These are phyloP conservation scores for Lissonota sp. DNA, from an alignment of 2,888 invertebrate species.

Conservation along the genomic window DNA sequence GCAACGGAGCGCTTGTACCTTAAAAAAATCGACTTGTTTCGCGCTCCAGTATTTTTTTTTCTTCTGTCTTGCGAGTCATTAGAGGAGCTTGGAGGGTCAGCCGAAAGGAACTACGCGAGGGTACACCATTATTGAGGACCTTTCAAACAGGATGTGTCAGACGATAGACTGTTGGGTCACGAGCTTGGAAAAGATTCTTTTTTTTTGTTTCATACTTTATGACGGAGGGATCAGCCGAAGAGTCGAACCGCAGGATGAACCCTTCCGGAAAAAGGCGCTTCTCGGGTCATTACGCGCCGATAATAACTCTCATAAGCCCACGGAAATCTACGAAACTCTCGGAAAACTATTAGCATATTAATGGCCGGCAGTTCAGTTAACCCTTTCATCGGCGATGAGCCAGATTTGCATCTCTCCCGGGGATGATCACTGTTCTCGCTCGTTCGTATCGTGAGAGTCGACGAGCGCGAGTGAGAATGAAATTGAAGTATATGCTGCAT, in stretches of 20 bases:
- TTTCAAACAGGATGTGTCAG: conserved; percentile 42
- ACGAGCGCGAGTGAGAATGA: conserved; percentile 54
- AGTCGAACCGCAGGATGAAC: conserved; percentile 71
- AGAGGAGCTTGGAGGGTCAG: conserved; percentile 11
- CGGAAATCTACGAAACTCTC: conserved; percentile 81
- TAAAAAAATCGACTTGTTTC: conserved; percentile 29
- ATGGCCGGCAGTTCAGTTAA: conserved; percentile 84
- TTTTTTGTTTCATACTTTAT: conserved; percentile 4
- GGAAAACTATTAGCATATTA: conserved; percentile 84
- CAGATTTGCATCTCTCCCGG: conserved; percentile 82
- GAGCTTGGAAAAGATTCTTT: neutral
- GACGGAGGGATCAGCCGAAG: conserved; percentile 26
- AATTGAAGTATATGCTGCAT: conserved; percentile 22
- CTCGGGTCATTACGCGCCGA: conserved; percentile 83
- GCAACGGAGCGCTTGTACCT: neutral
- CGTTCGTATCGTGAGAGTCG: conserved; percentile 34
- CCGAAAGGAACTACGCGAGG: conserved; percentile 15
- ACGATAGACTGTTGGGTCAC: conserved; percentile 31
- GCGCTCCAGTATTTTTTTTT: conserved; percentile 14
- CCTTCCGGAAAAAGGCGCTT: conserved; percentile 83
- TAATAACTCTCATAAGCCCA: conserved; percentile 82
- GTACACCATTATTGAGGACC: conserved; percentile 27
- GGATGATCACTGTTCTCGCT: conserved; percentile 62
- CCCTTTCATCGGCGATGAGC: conserved; percentile 83
- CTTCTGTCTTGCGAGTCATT: conserved; percentile 29